These are phyloP conservation scores for Cyclura pinguis DNA, from an alignment of 2,797 vertebrate species.

Conservation along the genomic window DNA sequence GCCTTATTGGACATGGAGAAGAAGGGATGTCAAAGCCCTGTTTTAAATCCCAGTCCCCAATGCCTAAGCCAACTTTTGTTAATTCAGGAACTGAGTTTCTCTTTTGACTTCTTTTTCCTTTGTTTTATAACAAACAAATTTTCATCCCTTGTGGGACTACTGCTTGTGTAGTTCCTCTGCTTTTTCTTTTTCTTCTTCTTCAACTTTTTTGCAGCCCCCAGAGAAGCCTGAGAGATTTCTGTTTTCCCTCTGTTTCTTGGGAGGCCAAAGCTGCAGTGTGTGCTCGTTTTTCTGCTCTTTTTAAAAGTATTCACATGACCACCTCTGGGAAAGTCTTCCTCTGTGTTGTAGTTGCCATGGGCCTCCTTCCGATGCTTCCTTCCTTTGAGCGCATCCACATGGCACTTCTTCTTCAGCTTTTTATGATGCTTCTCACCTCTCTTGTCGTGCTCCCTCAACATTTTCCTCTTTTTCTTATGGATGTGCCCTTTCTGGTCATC, in stretches of 20 bases:
- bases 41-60: not conserved
- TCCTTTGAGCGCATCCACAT: not conserved
- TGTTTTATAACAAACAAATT: conserved; percentile 83
- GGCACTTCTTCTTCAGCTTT: conserved; percentile 28
- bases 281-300: conserved; percentile 26
- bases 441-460: conserved; percentile 46
- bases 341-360: not conserved
- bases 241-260: conserved; percentile 40
- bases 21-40: not conserved
- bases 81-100: conserved; percentile 50
- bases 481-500: not conserved
- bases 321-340: conserved; percentile 76
- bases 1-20: conserved; percentile 26
- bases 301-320: conserved; percentile 15
- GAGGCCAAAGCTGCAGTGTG: conserved; percentile 28
- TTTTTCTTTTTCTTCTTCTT: conserved; percentile 69
- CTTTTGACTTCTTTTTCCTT: conserved; percentile 74
- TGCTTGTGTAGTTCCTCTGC: conserved; percentile 27
- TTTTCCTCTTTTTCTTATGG: conserved; percentile 61
- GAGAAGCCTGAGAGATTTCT: not conserved
- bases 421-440: conserved; percentile 19
- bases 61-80: not conserved
- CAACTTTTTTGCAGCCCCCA: conserved; percentile 54
- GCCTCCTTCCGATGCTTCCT: conserved; percentile 41
- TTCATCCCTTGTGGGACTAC: conserved; percentile 51